Evolutionary conservation across 2,888 invertebrate species (phyloP).

Genomic region (Drosophila lacicola): DNA sequence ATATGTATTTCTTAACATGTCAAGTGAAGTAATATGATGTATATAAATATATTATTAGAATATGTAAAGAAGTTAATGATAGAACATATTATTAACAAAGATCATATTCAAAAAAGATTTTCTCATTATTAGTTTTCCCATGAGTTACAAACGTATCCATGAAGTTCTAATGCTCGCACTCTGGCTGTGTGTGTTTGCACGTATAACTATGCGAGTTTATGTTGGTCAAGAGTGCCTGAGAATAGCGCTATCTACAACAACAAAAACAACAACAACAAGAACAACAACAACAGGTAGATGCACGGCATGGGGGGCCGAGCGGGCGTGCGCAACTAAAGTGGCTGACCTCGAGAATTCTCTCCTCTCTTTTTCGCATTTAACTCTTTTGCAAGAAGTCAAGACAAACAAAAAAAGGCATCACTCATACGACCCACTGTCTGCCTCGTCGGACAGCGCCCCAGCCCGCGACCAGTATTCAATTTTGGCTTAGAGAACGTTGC

Average conservation of each 20-base stretch:
- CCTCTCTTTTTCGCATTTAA: slow-evolving; percentile 20
- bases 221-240: slow-evolving; percentile 73
- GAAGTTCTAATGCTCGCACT: slow-evolving; percentile 20
- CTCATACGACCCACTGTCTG: slow-evolving; percentile 61
- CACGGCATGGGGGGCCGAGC: slow-evolving; percentile 22
- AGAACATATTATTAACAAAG: too few relatives aligned
- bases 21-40: too few relatives aligned
- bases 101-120: not conserved
- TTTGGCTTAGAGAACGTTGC: slow-evolving; percentile 49
- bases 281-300: slow-evolving; percentile 33
- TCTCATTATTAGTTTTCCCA: not conserved
- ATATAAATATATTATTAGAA: too few relatives aligned
- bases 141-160: slow-evolving; percentile 3
- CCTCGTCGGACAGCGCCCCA: slow-evolving; percentile 6
- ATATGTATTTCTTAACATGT: too few relatives aligned
- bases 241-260: slow-evolving; percentile 43
- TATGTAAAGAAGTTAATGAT: too few relatives aligned
- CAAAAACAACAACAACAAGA: slow-evolving; percentile 27
- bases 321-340: slow-evolving; percentile 58
- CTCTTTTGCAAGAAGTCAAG: slow-evolving; percentile 15
- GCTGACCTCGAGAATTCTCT: slow-evolving; percentile 75
- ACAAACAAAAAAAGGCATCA: slow-evolving; percentile 56
- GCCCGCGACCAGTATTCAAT: slow-evolving; percentile 33
- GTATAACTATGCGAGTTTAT: slow-evolving; percentile 56
- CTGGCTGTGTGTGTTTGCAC: slow-evolving; percentile 4